phyloP scores from a whole-genome alignment of 2,797 vertebrate species.

The Cossypha caffra region DNA sequence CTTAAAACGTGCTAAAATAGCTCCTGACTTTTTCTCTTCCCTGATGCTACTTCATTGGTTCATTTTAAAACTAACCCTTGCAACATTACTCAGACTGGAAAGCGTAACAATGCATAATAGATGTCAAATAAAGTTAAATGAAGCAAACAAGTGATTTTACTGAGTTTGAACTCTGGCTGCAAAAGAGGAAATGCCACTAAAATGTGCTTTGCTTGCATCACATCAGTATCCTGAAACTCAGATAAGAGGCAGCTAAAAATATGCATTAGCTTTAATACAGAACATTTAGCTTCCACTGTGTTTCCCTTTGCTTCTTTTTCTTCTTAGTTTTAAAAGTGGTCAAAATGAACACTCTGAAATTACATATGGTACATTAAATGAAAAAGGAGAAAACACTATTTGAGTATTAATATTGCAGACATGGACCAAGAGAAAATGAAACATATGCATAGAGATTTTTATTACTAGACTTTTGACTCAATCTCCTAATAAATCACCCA shows the following conservation, averaged over 20 bases:
- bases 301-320: conserved; percentile 20
- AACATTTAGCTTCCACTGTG: conserved; percentile 32
- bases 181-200: conserved; percentile 3
- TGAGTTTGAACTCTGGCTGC: neutral
- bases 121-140: neutral
- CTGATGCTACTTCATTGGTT: neutral
- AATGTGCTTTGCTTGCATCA: neutral
- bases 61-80: neutral
- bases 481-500: neutral
- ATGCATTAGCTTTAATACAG: conserved; percentile 1
- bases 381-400: neutral
- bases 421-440: neutral
- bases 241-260: conserved; percentile 42
- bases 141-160: neutral
- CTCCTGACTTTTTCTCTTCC: neutral
- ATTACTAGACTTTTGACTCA: neutral
- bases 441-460: neutral
- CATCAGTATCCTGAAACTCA: neutral
- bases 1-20: neutral
- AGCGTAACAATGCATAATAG: neutral
- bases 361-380: neutral
- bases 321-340: conserved; percentile 6
- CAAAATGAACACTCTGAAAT: neutral
- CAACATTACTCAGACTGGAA: neutral
- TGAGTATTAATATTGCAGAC: neutral